Evolutionary conservation across 2,113 vertebrate species (phyloP).

Genomic region (Tenebrosternarchus preto): DNA sequence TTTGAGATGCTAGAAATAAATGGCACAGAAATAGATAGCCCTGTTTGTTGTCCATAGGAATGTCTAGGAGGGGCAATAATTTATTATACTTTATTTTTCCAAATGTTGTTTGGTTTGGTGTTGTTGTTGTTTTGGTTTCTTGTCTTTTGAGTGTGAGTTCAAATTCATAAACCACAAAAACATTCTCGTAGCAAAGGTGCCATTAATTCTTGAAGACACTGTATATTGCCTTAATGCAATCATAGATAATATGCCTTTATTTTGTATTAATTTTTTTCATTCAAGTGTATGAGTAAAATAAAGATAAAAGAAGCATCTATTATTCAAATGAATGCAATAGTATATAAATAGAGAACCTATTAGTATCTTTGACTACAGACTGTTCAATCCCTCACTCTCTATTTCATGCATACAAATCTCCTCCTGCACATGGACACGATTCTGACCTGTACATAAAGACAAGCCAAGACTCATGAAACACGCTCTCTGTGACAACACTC

Average conservation of each 20-base stretch:
- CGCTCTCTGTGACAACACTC: constrained; percentile 50
- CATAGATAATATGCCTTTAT: background rate
- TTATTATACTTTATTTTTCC: no score
- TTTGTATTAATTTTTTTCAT: background rate
- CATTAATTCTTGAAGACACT: no score
- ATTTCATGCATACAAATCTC: constrained; percentile 40
- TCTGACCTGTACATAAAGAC: constrained; percentile 66
- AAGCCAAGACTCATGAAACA: constrained; percentile 45
- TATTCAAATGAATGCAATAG: constrained; percentile 20
- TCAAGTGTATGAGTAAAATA: constrained; percentile 9
- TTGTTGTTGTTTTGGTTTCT: no score
- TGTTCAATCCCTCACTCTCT: constrained; percentile 30
- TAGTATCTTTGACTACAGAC: constrained; percentile 23
- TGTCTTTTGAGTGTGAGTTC: no score
- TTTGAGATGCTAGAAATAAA: no score
- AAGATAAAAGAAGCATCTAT: constrained; percentile 25
- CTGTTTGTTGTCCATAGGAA: no score
- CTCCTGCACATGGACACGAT: constrained; percentile 46
- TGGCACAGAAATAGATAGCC: no score
- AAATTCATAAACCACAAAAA: no score
- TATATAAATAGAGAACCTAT: constrained; percentile 52
- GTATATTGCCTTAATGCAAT: no score
- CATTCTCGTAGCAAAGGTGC: no score
- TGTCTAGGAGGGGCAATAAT: no score
- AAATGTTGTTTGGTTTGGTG: no score